These are phyloP conservation scores for Xiphorhynchus elegans DNA, from an alignment of 2,113 vertebrate genomes.

Conservation along the genomic window DNA sequence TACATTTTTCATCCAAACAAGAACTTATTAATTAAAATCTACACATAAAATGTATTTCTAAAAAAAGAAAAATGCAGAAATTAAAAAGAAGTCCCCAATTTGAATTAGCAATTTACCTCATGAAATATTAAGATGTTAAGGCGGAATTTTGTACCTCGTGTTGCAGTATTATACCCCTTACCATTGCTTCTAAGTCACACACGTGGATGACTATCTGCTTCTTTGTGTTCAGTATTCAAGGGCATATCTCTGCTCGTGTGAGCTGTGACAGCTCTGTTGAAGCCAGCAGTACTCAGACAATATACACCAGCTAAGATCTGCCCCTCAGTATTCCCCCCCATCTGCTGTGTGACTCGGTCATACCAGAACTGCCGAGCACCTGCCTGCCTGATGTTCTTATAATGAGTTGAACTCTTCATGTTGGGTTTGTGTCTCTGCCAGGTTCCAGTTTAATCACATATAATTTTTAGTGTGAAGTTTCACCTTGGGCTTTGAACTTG, in stretches of 20 bases:
- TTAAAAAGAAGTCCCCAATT: background rate
- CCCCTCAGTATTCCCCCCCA: background rate
- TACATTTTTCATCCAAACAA: background rate
- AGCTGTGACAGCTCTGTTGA: background rate
- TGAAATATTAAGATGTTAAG: background rate
- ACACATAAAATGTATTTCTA: background rate
- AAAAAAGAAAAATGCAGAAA: background rate
- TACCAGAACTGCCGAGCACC: background rate
- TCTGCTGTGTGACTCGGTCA: background rate
- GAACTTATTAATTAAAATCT: background rate
- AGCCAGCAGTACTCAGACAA: background rate
- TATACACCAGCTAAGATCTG: background rate
- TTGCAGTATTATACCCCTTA: background rate
- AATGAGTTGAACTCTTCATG: slow-evolving; percentile 43
- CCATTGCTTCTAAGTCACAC: background rate
- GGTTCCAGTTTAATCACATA: slow-evolving; percentile 49
- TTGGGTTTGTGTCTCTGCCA: slow-evolving; percentile 42
- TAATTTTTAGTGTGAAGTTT: slow-evolving; percentile 25
- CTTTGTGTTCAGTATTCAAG: background rate
- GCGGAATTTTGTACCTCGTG: background rate
- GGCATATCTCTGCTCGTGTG: background rate
- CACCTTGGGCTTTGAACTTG: slow-evolving; percentile 42
- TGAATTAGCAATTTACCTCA: background rate
- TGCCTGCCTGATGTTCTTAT: slow-evolving; percentile 30
- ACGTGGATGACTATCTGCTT: background rate